Base-by-base conservation (phyloP, 1,140 invertebrate genomes). In the Plectus sambesii region DNA sequence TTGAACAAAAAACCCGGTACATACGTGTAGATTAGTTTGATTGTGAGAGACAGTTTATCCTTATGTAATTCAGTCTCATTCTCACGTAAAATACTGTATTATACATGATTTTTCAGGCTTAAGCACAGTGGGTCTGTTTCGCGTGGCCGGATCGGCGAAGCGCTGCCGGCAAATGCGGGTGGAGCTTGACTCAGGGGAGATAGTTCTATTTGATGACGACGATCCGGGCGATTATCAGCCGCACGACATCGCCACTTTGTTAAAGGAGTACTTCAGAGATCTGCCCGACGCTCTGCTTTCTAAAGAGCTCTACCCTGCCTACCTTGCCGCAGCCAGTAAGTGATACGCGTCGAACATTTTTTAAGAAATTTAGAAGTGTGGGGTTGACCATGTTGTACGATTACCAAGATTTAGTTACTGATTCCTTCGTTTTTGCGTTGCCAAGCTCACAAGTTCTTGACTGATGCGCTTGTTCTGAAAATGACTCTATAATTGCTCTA, bases 231-330 rank as follows among this genome's bases (percentile, higher is more conserved):
- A 85, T 35, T 81, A 82, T 53, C 85, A 84, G 73, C 85, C 85
- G 0, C 87, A 92, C 66, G 88, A 94, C 66, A 84, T 93, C 17
- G 87, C 86, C 2, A 84, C 85, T 0, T 73, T 94, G 19, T 74
- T 93, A 1, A 94, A 94, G 68, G 87, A 93, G 68, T 92, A 83
- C 72, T 81, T 93, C 55, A 76, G 88, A 23, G 88, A 93, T 69
- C 73, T 94, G 35, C 87, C 88, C 0, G 87, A 94, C 67, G 85
- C 88, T 2, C 73, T 94, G 17, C 77, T 94, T 1, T 89, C 86
- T 58, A 77, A 81, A 55, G 82, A 87, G 64, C 76, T 93, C 1
- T 92, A 92, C 68, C 77, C 80, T 50, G 81, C 84, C 27, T 89
- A 92, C 72, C 76, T 93, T 39, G 80, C 84, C 60, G 88, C 86